Evolutionary conservation across 2,113 vertebrate species (phyloP), one percentile per base, ranked within the genome.

Genomic region (Syngnathus scovelli): DNA sequence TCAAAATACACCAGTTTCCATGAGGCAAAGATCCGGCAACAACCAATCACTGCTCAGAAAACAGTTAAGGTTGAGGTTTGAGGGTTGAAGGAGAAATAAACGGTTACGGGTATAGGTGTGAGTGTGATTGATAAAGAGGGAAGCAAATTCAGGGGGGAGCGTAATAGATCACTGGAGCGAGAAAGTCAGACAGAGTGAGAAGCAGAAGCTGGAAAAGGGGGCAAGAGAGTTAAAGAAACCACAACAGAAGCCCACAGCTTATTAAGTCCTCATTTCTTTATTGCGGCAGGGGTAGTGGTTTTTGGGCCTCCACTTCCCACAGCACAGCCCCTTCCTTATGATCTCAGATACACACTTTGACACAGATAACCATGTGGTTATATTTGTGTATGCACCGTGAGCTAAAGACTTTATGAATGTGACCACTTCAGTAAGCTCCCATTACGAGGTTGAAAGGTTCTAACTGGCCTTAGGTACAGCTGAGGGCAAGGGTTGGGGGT

Each of bases 211-310:
- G 41, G 54, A 59, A 67, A 23, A 71, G 58, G 78, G 66, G 65
- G 38, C 48, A 58, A 66, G 67, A 75, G 76, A 86, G 77, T 80
- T 77, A 64, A 86, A 87, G 78, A 64, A 84, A 85, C 88, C 88
- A 86, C 88, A 89, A 88, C 81, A 88, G 82, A 86, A 73, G 81
- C 67, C 66, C 58, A 71, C 77, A 82, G 75, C 78, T 79, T 67
- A 73, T 75, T 78, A 78, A 87, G 74, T 75, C 82, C 79, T 77
- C 78, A 68, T 60, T 72, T 82, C 71, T 75, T 83, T 60, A 78
- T 76, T 78, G 61, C 79, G 83, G 66, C 52, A 69, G 82, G 61
- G 85, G 77, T 87, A 80, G 39, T 80, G 82, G 85, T 83, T 78
- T 75, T 74, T 60, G 66, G 74, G 72, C 82, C 85, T 83, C 72